phyloP scores from a whole-genome alignment of 2,888 invertebrate species.

The Balanococcus diminutus region DNA sequence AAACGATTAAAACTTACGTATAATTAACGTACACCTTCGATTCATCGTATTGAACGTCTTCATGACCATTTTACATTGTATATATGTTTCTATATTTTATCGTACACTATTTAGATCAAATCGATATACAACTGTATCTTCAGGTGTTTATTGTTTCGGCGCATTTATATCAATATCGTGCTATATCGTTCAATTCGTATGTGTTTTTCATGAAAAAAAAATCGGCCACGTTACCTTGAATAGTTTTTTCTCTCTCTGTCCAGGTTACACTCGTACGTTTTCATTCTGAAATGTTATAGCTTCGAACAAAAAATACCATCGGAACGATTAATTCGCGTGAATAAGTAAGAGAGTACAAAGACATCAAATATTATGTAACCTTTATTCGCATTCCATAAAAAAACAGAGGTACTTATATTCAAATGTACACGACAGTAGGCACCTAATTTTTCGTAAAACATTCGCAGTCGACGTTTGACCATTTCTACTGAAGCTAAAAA shows the following conservation, averaged over 20 bases:
- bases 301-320: background rate
- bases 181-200: background rate
- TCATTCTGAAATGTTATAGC: background rate
- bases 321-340: conserved; percentile 6
- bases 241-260: background rate
- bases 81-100: background rate
- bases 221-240: background rate
- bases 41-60: background rate
- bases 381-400: background rate
- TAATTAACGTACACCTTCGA: background rate
- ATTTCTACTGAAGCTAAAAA: too few relatives aligned
- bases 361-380: background rate
- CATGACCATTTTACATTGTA: background rate
- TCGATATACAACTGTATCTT: background rate
- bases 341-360: background rate
- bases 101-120: background rate
- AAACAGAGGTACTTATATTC: background rate
- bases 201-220: background rate
- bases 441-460: background rate
- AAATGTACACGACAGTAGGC: background rate
- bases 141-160: background rate
- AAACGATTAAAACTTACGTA: background rate
- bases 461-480: background rate
- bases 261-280: background rate
- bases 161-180: conserved; percentile 2